Evolutionary conservation across 1,140 invertebrate species (phyloP).

Genomic region (Hypothenemus hampei): DNA sequence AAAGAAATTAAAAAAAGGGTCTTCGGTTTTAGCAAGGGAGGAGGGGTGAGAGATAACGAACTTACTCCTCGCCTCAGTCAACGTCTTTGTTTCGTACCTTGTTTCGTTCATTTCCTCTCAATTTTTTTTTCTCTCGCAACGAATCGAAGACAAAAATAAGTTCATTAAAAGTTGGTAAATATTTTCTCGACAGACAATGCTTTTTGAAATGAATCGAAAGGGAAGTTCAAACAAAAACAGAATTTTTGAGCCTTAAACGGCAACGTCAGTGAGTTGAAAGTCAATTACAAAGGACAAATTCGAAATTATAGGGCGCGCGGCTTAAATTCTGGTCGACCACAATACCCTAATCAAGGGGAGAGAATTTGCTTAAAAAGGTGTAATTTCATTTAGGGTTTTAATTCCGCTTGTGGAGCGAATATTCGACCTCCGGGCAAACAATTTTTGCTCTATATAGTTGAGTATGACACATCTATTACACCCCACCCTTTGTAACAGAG

Average conservation of each 20-base stretch:
- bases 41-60: conserved; percentile 9
- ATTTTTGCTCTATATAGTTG: conserved; percentile 15
- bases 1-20: conserved; percentile 42
- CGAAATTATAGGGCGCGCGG: conserved; percentile 20
- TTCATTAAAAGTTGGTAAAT: no score
- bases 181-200: no score
- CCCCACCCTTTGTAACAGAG: conserved; percentile 10
- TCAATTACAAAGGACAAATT: conserved; percentile 19
- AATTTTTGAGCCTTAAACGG: no score
- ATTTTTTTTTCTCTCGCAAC: not conserved
- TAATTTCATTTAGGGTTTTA: conserved; percentile 22
- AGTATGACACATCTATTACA: conserved; percentile 15
- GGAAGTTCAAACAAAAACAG: no score
- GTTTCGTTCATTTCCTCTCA: not conserved
- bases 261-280: conserved; percentile 4
- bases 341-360: conserved; percentile 20
- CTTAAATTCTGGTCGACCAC: conserved; percentile 20
- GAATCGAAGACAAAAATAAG: no score
- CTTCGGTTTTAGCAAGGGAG: conserved; percentile 16
- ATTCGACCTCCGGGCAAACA: conserved; percentile 12
- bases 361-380: conserved; percentile 24
- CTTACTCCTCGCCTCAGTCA: not conserved
- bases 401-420: conserved; percentile 11
- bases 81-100: not conserved
- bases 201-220: no score